Evolutionary conservation across 2,888 invertebrate species (phyloP).

Genomic region (Drosophila neutralis): DNA sequence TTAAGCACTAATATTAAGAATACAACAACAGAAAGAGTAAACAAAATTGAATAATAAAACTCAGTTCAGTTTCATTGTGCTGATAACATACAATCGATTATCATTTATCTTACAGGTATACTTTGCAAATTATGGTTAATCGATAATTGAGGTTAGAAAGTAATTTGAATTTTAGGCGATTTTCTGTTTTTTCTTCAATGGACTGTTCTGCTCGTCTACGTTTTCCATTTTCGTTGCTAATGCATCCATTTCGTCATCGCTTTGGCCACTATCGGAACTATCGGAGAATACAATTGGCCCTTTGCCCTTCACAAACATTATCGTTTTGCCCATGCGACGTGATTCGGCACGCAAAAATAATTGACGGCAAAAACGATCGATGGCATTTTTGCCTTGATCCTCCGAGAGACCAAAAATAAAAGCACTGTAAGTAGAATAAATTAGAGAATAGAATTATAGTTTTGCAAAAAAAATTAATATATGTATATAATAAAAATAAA

Average conservation of each 20-base stretch:
- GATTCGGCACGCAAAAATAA: slow-evolving; percentile 88
- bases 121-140: slow-evolving; percentile 1
- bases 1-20: not conserved
- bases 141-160: not conserved
- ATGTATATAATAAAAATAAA: not conserved
- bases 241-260: slow-evolving; percentile 35
- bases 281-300: slow-evolving; percentile 81
- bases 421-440: slow-evolving; percentile 84
- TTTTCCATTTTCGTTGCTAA: slow-evolving; percentile 4
- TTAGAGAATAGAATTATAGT: not conserved
- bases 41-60: not conserved
- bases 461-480: not conserved
- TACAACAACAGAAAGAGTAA: not conserved
- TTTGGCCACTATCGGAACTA: slow-evolving; percentile 58
- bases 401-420: slow-evolving; percentile 90
- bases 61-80: not conserved
- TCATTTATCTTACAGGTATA: not conserved
- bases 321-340: slow-evolving; percentile 86
- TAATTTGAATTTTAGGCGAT: slow-evolving; percentile 4
- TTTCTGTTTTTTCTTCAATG: slow-evolving; percentile 63
- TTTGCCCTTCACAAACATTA: slow-evolving; percentile 85
- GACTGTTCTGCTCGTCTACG: slow-evolving; percentile 21
- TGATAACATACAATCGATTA: slow-evolving; percentile 1
- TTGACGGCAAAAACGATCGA: slow-evolving; percentile 87
- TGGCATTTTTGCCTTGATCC: slow-evolving; percentile 88